Evolutionary conservation across 2,797 vertebrate genomes (phyloP).

Genomic region (Falco rusticolus): DNA sequence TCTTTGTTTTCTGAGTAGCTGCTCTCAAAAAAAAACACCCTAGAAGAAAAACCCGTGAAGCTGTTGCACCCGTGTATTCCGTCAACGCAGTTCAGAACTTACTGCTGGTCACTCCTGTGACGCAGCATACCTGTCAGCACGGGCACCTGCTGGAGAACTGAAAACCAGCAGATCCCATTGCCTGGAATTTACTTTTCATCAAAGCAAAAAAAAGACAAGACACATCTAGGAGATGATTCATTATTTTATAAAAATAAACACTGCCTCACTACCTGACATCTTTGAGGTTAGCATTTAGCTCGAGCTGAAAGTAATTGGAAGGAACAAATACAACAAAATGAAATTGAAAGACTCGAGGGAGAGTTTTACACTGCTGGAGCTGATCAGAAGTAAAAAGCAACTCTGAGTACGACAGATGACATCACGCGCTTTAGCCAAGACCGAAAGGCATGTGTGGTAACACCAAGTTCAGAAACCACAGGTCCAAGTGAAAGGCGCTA

Average conservation of each 20-base stretch:
- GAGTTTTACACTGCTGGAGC: not conserved
- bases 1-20: fast-evolving
- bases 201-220: not conserved
- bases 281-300: not conserved
- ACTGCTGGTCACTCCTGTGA: not conserved
- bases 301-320: not conserved
- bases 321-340: not conserved
- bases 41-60: not conserved
- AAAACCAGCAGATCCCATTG: not conserved
- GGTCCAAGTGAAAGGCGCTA: not conserved
- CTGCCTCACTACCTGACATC: not conserved
- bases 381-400: not conserved
- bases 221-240: not conserved
- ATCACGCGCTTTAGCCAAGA: not conserved
- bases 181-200: not conserved
- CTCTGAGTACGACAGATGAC: fast-evolving
- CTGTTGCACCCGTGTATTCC: not conserved
- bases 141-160: not conserved
- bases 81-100: not conserved
- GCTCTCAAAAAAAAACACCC: not conserved
- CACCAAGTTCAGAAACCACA: not conserved
- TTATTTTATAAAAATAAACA: not conserved
- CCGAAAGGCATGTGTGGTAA: not conserved
- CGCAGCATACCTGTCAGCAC: fast-evolving
- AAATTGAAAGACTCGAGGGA: not conserved